Percentiles rank a stretch among this genome's conserved stretches.
Conservation (phyloP, 2,888 invertebrate species). For the Clanis bilineata region DNA sequence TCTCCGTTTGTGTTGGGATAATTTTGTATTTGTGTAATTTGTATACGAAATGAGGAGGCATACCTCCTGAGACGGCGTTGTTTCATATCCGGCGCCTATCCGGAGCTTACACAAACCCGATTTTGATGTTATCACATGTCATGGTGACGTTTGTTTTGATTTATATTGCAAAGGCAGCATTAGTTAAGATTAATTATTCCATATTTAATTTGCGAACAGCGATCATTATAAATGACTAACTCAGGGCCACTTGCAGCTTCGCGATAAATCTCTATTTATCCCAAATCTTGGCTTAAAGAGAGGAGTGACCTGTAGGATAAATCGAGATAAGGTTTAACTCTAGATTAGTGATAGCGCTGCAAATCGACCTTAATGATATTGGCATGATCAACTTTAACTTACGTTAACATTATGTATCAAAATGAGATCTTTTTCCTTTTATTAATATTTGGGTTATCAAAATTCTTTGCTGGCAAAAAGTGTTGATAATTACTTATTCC, state of each 20-base stretch:
- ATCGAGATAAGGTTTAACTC: no score
- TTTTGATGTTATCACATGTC: slow-evolving; percentile 69
- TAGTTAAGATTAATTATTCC: slow-evolving; percentile 40
- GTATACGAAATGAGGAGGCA: slow-evolving; percentile 77
- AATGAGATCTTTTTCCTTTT: neutral
- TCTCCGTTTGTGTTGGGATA: slow-evolving; percentile 81
- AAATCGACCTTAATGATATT: no score
- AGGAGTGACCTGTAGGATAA: no score
- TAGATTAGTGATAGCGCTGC: no score
- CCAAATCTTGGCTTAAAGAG: no score
- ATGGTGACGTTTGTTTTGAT: slow-evolving; percentile 53
- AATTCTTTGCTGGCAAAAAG: neutral
- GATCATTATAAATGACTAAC: neutral
- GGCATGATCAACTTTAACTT: neutral
- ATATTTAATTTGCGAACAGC: neutral
- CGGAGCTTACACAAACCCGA: slow-evolving; percentile 55
- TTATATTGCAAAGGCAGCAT: slow-evolving; percentile 48
- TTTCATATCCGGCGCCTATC: slow-evolving; percentile 70
- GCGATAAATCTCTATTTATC: no score
- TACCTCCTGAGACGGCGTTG: slow-evolving; percentile 61
- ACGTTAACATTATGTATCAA: neutral
- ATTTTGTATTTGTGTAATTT: slow-evolving; percentile 82
- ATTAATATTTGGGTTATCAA: neutral
- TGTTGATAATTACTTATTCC: neutral
- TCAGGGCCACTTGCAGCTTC: no score